Conservation (phyloP, 2,797 vertebrate species). For the Catamblyrhynchus diadema region DNA sequence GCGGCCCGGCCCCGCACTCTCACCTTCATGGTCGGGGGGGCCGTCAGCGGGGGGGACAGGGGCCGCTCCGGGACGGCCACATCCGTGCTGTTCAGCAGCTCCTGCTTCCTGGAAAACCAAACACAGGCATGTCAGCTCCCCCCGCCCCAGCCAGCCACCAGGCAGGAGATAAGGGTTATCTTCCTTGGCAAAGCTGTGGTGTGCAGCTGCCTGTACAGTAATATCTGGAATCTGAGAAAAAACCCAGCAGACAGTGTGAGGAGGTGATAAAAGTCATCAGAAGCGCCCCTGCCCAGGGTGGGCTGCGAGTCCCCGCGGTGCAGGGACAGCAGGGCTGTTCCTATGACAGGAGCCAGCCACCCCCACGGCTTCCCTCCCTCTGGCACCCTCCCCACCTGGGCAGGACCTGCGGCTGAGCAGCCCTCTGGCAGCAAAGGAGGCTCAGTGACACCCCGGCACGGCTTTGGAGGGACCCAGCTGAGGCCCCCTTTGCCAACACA, state of each 20-base stretch:
- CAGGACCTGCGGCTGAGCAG: not conserved
- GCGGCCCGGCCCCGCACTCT: not conserved
- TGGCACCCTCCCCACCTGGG: slow-evolving; percentile 47
- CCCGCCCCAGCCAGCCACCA: fast-evolving
- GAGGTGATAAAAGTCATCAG: not conserved
- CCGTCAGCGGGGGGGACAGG: slow-evolving; percentile 89
- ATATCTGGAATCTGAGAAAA: not conserved
- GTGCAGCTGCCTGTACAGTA: not conserved
- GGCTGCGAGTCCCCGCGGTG: not conserved
- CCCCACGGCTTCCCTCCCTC: slow-evolving; percentile 46
- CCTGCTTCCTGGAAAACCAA: slow-evolving; percentile 88
- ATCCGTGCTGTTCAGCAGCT: slow-evolving; percentile 87
- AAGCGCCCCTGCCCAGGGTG: not conserved
- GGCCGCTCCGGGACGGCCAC: slow-evolving; percentile 86
- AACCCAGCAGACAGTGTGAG: not conserved
- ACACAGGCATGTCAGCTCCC: not conserved
- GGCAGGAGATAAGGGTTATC: not conserved
- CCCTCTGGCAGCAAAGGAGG: not conserved
- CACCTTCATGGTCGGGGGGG: slow-evolving; percentile 95
- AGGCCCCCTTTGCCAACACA: not conserved
- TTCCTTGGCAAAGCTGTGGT: not conserved
- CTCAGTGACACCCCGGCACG: fast-evolving
- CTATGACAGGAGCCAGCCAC: slow-evolving; percentile 4
- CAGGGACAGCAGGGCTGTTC: slow-evolving; percentile 25
- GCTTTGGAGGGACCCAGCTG: not conserved